phyloP scores from a whole-genome alignment of 2,888 invertebrate genomes.

The Erebia aethiops region DNA sequence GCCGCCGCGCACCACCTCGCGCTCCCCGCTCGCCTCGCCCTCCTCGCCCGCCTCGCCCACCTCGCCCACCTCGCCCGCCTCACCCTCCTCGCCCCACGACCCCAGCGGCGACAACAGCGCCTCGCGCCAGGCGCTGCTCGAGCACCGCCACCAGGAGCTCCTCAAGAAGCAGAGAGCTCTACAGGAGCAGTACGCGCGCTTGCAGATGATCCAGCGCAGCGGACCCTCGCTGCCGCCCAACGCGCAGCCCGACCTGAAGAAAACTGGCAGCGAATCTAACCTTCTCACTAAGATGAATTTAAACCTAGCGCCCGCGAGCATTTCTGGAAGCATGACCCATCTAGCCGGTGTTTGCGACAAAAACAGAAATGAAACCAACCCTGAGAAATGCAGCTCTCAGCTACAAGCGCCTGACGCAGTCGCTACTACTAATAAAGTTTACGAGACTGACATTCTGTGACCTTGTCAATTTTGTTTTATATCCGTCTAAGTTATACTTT shows the following conservation, averaged over 20 bases:
- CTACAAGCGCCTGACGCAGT: slow-evolving; percentile 52
- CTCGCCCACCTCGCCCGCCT: slow-evolving; percentile 85
- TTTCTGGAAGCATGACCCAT: slow-evolving; percentile 75
- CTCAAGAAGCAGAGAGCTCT: slow-evolving; percentile 93
- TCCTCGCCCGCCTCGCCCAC: slow-evolving; percentile 88
- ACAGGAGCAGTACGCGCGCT: slow-evolving; percentile 94
- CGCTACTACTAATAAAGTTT: slow-evolving; percentile 90
- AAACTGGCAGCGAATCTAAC: slow-evolving; percentile 95
- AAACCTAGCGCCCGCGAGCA: slow-evolving; percentile 79
- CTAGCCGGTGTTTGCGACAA: slow-evolving; percentile 54
- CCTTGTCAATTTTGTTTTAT: slow-evolving; percentile 57
- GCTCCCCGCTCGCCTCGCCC: slow-evolving; percentile 93
- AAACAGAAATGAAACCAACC: slow-evolving; percentile 35
- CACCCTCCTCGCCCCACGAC: slow-evolving; percentile 87
- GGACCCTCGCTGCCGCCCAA: slow-evolving; percentile 85
- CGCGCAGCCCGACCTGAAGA: slow-evolving; percentile 88
- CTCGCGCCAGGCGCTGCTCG: slow-evolving; percentile 88
- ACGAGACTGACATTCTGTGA: slow-evolving; percentile 98
- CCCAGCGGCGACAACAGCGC: slow-evolving; percentile 55
- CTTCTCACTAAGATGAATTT: slow-evolving; percentile 92
- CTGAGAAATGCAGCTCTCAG: slow-evolving; percentile 39
- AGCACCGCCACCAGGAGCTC: slow-evolving; percentile 94
- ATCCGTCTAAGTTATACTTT: slow-evolving; percentile 51
- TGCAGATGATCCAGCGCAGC: slow-evolving; percentile 93
- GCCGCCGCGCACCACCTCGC: slow-evolving; percentile 94